These are phyloP conservation scores for Zygothrica quintamaculata DNA, from an alignment of 2,888 invertebrate genomes.

Conservation along the genomic window DNA sequence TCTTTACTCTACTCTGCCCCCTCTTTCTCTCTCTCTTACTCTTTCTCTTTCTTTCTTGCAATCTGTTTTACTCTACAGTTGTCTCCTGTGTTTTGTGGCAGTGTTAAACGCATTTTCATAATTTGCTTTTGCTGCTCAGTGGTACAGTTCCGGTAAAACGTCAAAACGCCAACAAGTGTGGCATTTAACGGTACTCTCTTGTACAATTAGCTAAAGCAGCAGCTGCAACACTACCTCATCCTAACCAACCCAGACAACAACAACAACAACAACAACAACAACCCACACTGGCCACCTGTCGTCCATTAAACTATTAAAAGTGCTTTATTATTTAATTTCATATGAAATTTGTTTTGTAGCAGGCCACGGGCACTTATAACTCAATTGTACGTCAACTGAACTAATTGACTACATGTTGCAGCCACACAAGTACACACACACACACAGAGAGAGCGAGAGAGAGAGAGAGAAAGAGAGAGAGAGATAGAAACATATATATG, in stretches of 20 bases:
- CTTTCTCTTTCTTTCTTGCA: neutral
- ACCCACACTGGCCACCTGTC: constrained; percentile 42
- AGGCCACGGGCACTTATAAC: constrained; percentile 56
- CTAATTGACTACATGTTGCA: constrained; percentile 40
- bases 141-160: constrained; percentile 71
- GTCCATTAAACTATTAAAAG: constrained; percentile 63
- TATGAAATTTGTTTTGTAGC: constrained; percentile 39
- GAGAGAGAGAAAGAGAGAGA: neutral
- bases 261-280: constrained; percentile 1
- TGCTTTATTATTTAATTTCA: constrained; percentile 69
- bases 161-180: constrained; percentile 54
- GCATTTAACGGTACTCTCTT: constrained; percentile 66
- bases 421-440: constrained; percentile 22
- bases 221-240: neutral
- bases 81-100: constrained; percentile 5
- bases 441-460: neutral
- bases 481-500: neutral
- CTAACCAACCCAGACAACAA: neutral
- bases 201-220: constrained; percentile 55
- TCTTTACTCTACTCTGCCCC: constrained; percentile 11
- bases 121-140: constrained; percentile 42
- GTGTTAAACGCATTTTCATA: constrained; percentile 74
- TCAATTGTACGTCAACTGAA: constrained; percentile 57
- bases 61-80: too few species aligned
- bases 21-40: constrained; percentile 1